These are phyloP conservation scores for Philonicus albiceps DNA, from an alignment of 2,888 invertebrate species.

Conservation along the genomic window DNA sequence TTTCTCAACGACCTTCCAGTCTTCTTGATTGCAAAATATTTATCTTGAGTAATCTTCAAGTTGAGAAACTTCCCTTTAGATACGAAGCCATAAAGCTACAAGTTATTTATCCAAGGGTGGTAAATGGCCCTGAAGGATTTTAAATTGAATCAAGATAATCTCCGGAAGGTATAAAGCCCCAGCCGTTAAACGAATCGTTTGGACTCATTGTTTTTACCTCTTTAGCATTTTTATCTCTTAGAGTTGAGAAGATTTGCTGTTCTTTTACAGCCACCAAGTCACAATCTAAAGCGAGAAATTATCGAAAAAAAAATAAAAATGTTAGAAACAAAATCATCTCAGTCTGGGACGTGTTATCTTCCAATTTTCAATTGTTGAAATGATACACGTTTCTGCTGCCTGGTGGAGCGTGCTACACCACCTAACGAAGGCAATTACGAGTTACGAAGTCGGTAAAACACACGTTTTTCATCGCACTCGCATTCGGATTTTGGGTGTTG, in stretches of 20 bases:
- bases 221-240: neutral
- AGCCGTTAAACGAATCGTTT: neutral
- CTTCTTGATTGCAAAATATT: neutral
- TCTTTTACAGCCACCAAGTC: neutral
- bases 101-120: neutral
- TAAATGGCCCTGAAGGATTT: neutral
- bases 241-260: neutral
- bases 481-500: neutral
- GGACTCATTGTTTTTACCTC: neutral
- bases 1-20: neutral
- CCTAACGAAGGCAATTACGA: constrained; percentile 24
- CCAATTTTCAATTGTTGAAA: neutral
- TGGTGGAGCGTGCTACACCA: neutral
- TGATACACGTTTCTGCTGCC: neutral
- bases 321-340: neutral
- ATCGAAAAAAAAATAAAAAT: neutral
- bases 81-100: neutral
- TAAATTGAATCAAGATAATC: neutral
- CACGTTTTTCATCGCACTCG: constrained; percentile 3
- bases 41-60: neutral
- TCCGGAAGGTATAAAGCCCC: neutral
- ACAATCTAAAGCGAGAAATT: neutral
- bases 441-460: neutral
- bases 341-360: neutral
- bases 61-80: neutral